These are phyloP conservation scores for Aphodius granarius DNA, from an alignment of 2,888 invertebrate species.

Conservation along the genomic window DNA sequence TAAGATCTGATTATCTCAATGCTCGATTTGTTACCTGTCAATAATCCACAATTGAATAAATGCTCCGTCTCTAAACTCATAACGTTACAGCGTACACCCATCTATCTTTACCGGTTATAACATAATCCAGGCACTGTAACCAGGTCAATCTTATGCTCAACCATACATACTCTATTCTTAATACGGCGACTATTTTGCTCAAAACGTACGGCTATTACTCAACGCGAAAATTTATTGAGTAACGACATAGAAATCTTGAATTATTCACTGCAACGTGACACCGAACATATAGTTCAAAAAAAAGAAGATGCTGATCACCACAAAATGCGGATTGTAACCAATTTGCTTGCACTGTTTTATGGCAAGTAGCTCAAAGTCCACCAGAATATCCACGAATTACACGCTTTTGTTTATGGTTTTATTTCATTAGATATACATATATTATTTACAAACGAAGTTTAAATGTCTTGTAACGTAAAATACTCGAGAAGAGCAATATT, in stretches of 20 bases:
- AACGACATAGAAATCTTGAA: neutral
- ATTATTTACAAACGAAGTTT: too few species aligned
- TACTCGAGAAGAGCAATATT: too few species aligned
- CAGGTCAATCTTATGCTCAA: conserved; percentile 17
- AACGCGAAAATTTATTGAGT: neutral
- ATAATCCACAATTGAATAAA: neutral
- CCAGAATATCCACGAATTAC: too few species aligned
- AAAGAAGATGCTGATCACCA: too few species aligned
- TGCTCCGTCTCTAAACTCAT: neutral
- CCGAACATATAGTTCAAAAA: too few species aligned
- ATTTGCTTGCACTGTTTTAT: too few species aligned
- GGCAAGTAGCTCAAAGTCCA: too few species aligned
- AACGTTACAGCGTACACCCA: neutral
- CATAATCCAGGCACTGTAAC: neutral
- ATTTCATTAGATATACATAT: too few species aligned
- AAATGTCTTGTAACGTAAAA: too few species aligned
- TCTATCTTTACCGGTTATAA: neutral
- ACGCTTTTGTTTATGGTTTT: too few species aligned
- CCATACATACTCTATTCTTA: neutral
- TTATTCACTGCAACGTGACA: neutral
- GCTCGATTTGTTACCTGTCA: neutral
- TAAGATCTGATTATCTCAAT: neutral
- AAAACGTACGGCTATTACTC: neutral
- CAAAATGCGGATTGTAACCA: too few species aligned
- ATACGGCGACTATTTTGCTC: neutral